phyloP scores from a whole-genome alignment of 2,113 vertebrate genomes.

The Heloderma charlesbogerti region DNA sequence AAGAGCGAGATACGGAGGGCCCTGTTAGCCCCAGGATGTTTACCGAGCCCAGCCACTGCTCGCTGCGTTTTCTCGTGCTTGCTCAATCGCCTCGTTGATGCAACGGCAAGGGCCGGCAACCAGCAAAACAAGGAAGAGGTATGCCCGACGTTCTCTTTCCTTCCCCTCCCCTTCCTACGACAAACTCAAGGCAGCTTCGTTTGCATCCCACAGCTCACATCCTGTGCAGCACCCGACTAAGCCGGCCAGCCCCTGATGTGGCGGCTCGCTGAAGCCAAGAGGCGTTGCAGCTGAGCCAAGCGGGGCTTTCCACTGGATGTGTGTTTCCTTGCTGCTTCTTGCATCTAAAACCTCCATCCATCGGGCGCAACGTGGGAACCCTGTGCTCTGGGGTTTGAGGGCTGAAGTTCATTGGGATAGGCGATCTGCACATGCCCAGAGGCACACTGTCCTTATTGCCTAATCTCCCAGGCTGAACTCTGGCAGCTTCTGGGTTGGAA shows the following conservation, averaged over 20 bases:
- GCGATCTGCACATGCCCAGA: not conserved
- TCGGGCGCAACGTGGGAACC: not conserved
- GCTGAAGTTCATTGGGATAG: no score
- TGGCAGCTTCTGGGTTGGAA: not conserved
- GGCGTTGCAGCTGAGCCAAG: not conserved
- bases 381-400: not conserved
- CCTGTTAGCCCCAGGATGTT: not conserved
- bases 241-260: no score
- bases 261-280: not conserved
- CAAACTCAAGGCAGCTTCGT: not conserved
- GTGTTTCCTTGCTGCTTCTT: not conserved
- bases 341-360: not conserved
- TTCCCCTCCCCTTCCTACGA: not conserved
- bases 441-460: no score
- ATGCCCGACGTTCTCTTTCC: not conserved
- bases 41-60: no score
- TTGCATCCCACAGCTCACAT: not conserved
- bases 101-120: not conserved
- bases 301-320: not conserved
- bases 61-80: not conserved
- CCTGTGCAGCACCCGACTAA: not conserved
- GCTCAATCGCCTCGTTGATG: not conserved
- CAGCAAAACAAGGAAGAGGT: constrained; percentile 10
- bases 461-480: not conserved
- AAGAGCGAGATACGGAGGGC: not conserved